Evolutionary conservation across 1,140 invertebrate species (phyloP), one percentile per base, ranked within the genome.

Genomic region (Saccostrea glomerata): DNA sequence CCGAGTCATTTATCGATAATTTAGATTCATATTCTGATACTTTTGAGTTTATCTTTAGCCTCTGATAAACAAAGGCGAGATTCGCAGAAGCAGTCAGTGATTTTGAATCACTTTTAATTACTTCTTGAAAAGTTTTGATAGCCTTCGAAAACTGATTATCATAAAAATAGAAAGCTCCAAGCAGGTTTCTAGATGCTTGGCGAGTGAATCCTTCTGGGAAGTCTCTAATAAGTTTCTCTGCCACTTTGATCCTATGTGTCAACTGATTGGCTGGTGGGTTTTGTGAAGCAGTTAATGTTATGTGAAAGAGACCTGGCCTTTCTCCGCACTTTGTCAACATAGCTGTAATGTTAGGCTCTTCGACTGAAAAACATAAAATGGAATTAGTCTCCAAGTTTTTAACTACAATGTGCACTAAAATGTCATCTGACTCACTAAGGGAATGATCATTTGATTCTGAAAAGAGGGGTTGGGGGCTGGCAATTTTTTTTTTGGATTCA

Each of bases 31-130:
- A 60, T 36, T 89, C 36, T 6, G 77, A 36, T 20, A 85, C 84
- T 56, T 89, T 89, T 15, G 25, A 82, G 20, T 58, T 89, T n/a
- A 55, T 60, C 20, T 86, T 56, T 9, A 89, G 25, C 9, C 88
- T 20, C 82, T 86, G 84, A 86, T 89, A 89, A 9, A 89, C 88
- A 30, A 86, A 83, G 0, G 82, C 60, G 2, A 86, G 15, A 56
- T 89, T 86, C 20, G 85, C 66, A 25, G 85, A 15, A 0, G 88
- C 88, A 89, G 85, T 89, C 13, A 47, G 30, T 55, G 85, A 86
- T 1, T 83, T 15, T 12, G 15, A 13, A 25, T 86, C 58, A 25
- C 12, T 55, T 15, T 89, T 9, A 1, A 89, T 17, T 20, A 89
- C 66, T 11, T 86, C 20, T 36, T 86, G 23, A 55, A 89, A 89